Evolutionary conservation across 2,113 vertebrate genomes (phyloP), one percentile per base, ranked within the genome.

Genomic region (Phyllostomus discolor): DNA sequence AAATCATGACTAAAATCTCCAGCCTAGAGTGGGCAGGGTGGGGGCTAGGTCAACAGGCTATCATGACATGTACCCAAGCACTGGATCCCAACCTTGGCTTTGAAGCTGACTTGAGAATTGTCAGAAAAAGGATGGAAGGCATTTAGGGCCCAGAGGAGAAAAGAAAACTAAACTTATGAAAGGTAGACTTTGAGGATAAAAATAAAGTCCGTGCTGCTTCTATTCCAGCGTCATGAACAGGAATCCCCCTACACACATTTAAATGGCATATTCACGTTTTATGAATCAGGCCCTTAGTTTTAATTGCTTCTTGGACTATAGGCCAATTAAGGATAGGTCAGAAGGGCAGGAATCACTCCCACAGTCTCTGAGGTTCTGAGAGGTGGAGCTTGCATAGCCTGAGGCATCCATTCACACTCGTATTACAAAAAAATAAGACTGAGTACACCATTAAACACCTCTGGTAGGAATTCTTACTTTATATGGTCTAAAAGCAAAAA

Each of bases 261-360:
- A 98, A 96, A 96, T 93, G 94, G 67, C 92, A 93, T 0, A 16
- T 83, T 96, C 89, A 83, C 96, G 90, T 98, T 98, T 98, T 97
- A 98, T 97, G 82, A 98, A 97, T 96, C 67, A 16, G 87, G 93
- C 88, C 96, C 98, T 98, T 96, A 96, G 96, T 97, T 98, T 98
- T 98, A 98, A 98, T 98, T 98, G 95, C 97, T 97, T 97, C 96
- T 97, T 96, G 95, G 94, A 97, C 95, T 96, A 95, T 92, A 91
- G 87, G 96, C 97, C 97, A 98, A 98, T 98, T 98, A 98, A 97
- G 93, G 96, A 98, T 98, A 96, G 97, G 88, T 95, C 98, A 89
- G 97, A 96, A 98, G 96, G 96, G 97, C 83, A 95, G 96, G 83
- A 97, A 97, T 98, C 97, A 97, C 98, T 97, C 98, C 95, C 96